These are phyloP conservation scores for Prunella himalayana DNA, from an alignment of 2,113 vertebrate species.

Conservation along the genomic window DNA sequence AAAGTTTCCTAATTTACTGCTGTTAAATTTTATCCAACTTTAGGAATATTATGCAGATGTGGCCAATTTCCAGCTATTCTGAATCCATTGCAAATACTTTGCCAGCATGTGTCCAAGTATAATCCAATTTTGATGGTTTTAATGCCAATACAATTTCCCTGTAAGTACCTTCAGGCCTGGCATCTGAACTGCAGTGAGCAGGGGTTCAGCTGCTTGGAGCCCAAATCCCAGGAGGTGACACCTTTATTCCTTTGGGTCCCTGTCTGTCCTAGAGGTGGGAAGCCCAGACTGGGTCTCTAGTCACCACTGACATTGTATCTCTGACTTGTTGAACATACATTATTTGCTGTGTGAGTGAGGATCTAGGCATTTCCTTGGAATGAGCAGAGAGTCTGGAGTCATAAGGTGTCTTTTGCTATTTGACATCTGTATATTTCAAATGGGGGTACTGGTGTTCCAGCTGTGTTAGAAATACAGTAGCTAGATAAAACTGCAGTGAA, in stretches of 20 bases:
- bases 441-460: not conserved
- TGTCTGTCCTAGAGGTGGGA: not conserved
- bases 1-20: constrained; percentile 17
- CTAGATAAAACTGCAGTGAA: not conserved
- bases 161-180: not conserved
- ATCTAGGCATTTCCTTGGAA: not conserved
- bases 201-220: not conserved
- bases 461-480: not conserved
- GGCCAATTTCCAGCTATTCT: constrained; percentile 11
- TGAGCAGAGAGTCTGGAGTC: not conserved
- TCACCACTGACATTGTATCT: not conserved
- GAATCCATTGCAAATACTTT: constrained; percentile 25
- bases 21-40: constrained; percentile 36
- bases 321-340: not conserved
- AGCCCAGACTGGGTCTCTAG: not conserved
- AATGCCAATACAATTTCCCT: not conserved
- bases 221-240: not conserved
- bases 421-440: not conserved
- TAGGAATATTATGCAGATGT: constrained; percentile 4
- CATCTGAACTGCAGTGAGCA: not conserved
- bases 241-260: not conserved
- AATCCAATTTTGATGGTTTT: constrained; percentile 5
- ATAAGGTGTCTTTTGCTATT: not conserved
- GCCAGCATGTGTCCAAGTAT: constrained; percentile 18
- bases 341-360: not conserved